phyloP scores from a whole-genome alignment of 2,888 invertebrate species.

The Scaptomyza tumidula region DNA sequence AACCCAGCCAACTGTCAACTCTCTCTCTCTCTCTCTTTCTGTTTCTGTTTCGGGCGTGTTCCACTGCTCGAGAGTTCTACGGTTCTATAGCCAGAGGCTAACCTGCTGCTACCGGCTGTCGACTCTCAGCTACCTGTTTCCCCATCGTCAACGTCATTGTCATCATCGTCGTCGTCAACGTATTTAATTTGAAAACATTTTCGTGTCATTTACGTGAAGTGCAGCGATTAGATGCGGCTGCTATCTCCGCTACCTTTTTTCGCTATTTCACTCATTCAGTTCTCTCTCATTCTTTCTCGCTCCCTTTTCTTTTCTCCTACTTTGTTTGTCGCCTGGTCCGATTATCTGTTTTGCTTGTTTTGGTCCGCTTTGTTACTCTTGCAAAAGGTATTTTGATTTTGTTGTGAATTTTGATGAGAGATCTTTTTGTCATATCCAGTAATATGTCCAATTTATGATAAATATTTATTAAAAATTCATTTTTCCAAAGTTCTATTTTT shows the following conservation, averaged over 20 bases:
- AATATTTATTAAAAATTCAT: too few species aligned
- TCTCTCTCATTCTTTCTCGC: constrained; percentile 14
- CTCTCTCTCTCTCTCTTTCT: not conserved
- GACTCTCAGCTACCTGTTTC: constrained; percentile 5
- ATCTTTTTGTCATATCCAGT: not conserved
- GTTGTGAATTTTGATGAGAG: not conserved
- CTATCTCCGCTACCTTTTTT: constrained; percentile 27
- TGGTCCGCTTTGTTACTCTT: constrained; percentile 2
- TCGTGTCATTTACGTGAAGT: constrained; percentile 71
- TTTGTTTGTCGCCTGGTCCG: not conserved
- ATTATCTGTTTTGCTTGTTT: constrained; percentile 8
- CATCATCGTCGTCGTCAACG: constrained; percentile 35
- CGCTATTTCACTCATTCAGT: not conserved
- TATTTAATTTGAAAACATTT: constrained; percentile 71
- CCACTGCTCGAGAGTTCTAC: constrained; percentile 1
- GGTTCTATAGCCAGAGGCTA: constrained; percentile 29
- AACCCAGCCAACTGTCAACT: constrained; percentile 60
- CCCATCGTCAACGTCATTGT: constrained; percentile 10
- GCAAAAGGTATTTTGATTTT: not conserved
- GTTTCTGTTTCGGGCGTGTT: constrained; percentile 4
- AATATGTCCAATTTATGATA: too few species aligned
- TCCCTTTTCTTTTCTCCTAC: constrained; percentile 9
- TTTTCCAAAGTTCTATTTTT: too few species aligned
- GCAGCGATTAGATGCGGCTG: constrained; percentile 67
- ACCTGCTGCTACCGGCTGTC: constrained; percentile 2